phyloP scores from a whole-genome alignment of 2,797 vertebrate species.

The Calcarius lapponicus region DNA sequence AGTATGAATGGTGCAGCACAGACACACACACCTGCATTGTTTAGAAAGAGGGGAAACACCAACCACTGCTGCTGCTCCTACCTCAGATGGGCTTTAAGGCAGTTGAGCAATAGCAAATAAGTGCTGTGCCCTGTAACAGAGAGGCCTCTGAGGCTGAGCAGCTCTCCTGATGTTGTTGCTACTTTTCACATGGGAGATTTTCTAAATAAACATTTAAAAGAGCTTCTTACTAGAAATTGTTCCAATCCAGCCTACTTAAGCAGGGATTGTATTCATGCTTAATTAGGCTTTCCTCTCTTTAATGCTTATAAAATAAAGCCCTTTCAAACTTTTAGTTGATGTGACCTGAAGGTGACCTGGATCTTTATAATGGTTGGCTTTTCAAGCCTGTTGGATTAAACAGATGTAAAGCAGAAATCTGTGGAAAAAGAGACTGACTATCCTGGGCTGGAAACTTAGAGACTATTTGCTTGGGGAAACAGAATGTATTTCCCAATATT shows the following conservation, averaged over 20 bases:
- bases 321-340: slow-evolving; percentile 55
- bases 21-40: not conserved
- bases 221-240: slow-evolving; percentile 44
- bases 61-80: not conserved
- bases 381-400: slow-evolving; percentile 53
- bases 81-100: not conserved
- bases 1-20: not conserved
- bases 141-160: not conserved
- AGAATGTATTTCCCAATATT: not conserved
- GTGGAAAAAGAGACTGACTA: slow-evolving; percentile 3
- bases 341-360: slow-evolving; percentile 59
- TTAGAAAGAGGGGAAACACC: not conserved
- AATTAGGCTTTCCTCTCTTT: slow-evolving; percentile 63
- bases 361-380: slow-evolving; percentile 53
- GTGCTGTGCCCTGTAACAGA: not conserved
- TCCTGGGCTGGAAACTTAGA: slow-evolving; percentile 4
- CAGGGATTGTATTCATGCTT: slow-evolving; percentile 57
- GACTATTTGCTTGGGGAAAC: not conserved
- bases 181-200: slow-evolving; percentile 48
- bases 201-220: slow-evolving; percentile 62
- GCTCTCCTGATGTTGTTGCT: not conserved
- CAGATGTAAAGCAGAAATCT: slow-evolving; percentile 40
- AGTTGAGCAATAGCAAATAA: not conserved
- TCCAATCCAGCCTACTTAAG: slow-evolving; percentile 37
- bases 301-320: slow-evolving; percentile 62